Evolutionary conservation across 2,797 vertebrate species (phyloP).

Genomic region (Pteronotus mesoamericanus): DNA sequence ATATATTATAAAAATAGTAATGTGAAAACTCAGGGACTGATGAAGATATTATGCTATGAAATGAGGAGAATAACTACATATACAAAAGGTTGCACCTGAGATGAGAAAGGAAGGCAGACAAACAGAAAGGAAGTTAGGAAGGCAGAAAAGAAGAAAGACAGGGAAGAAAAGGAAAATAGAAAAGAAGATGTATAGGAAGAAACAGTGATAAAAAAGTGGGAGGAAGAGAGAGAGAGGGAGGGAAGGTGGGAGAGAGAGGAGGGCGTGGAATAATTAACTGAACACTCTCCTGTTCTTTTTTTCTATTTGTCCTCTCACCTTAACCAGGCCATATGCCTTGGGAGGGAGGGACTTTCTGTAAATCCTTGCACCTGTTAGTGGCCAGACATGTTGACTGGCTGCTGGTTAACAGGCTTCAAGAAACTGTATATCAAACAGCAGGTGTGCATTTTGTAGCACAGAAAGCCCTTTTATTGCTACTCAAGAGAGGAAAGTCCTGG

Average conservation of each 20-base stretch:
- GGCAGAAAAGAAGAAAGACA: background rate
- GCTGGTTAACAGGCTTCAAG: background rate
- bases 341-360: background rate
- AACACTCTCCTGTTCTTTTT: background rate
- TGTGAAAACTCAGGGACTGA: background rate
- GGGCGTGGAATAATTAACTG: background rate
- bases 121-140: background rate
- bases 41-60: background rate
- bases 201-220: background rate
- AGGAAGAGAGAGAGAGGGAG: background rate
- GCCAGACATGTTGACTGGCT: background rate
- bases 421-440: background rate
- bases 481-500: background rate
- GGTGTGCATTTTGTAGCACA: background rate
- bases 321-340: background rate
- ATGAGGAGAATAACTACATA: background rate
- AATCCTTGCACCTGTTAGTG: background rate
- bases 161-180: background rate
- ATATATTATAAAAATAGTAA: background rate
- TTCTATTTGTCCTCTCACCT: background rate
- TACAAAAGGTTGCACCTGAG: background rate
- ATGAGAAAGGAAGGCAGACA: background rate
- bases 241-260: background rate
- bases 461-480: background rate
- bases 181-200: background rate